Evolutionary conservation across 2,888 invertebrate species (phyloP).

Genomic region (Exephanes ischioxanthus): DNA sequence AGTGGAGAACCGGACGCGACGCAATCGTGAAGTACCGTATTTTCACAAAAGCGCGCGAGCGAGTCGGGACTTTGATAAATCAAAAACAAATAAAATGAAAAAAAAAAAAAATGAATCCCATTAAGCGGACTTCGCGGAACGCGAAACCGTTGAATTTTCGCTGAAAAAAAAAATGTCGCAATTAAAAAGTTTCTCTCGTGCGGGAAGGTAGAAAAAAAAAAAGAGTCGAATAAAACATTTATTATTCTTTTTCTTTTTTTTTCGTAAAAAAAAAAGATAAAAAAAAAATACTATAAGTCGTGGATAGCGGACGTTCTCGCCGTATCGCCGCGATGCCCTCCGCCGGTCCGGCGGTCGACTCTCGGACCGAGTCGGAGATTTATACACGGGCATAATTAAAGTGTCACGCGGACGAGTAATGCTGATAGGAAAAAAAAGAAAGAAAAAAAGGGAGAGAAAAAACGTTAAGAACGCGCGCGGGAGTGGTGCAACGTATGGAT

Average conservation of each 20-base stretch:
- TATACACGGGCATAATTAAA: conserved; percentile 83
- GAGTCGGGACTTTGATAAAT: background rate
- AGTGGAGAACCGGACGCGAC: background rate
- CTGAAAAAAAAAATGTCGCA: background rate
- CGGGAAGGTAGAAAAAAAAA: conserved; percentile 8
- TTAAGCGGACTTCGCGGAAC: background rate
- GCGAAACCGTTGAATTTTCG: conserved; percentile 13
- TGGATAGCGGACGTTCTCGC: conserved; percentile 55
- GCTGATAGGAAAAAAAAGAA: conserved; percentile 78
- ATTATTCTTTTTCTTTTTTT: background rate
- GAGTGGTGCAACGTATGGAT: conserved; percentile 48
- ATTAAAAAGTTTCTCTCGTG: conserved; percentile 16
- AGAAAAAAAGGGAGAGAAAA: conserved; percentile 66
- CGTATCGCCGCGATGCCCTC: conserved; percentile 58
- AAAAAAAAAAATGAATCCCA: background rate
- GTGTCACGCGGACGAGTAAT: conserved; percentile 81
- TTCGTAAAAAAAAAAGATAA: background rate
- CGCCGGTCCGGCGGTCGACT: conserved; percentile 56
- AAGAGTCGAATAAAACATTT: background rate
- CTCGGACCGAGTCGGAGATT: conserved; percentile 75
- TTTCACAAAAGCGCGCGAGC: background rate
- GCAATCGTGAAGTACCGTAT: background rate
- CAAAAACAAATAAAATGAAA: background rate
- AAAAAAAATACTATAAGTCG: conserved; percentile 63
- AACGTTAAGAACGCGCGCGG: conserved; percentile 50